A percentile compares a stretch with the other conserved stretches of the same genome.
These are phyloP conservation scores for Pseudomyrmex gracilis DNA, from an alignment of 1,140 invertebrate species.

Conservation along the genomic window DNA sequence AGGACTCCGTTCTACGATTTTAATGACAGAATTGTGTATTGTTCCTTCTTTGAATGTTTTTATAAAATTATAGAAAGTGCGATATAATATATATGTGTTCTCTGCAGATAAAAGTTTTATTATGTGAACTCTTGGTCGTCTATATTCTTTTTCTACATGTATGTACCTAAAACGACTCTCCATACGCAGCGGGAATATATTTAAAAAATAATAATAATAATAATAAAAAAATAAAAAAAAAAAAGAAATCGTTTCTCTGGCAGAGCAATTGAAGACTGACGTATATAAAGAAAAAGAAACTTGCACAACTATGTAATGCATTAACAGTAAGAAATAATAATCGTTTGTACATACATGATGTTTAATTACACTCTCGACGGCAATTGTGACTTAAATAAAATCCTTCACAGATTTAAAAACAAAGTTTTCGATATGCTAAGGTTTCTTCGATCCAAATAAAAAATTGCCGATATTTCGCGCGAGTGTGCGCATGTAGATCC, in stretches of 20 bases:
- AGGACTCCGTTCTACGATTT: too few species aligned
- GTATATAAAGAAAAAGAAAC: slow-evolving; percentile 80
- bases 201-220: too few species aligned
- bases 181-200: slow-evolving; percentile 66
- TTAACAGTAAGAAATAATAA: slow-evolving; percentile 82
- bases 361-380: slow-evolving; percentile 84
- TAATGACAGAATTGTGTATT: too few species aligned
- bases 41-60: slow-evolving; percentile 20
- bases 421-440: slow-evolving; percentile 72
- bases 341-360: slow-evolving; percentile 85
- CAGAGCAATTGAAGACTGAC: slow-evolving; percentile 85
- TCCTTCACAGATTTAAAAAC: slow-evolving; percentile 74
- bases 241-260: slow-evolving; percentile 76
- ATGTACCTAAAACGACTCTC: slow-evolving; percentile 60
- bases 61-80: not conserved
- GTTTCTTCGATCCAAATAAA: slow-evolving; percentile 78
- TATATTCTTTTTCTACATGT: slow-evolving; percentile 72
- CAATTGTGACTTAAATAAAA: slow-evolving; percentile 85
- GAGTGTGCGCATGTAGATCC: slow-evolving; percentile 68
- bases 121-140: slow-evolving; percentile 42
- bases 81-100: not conserved
- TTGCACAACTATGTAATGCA: slow-evolving; percentile 84
- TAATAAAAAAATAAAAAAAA: too few species aligned
- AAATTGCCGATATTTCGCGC: slow-evolving; percentile 79
- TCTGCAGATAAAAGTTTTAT: slow-evolving; percentile 47